A percentile compares a stretch with the other conserved stretches of the same genome.
phyloP scores from a whole-genome alignment of 2,888 invertebrate species.

The Dolichopus griseipennis region DNA sequence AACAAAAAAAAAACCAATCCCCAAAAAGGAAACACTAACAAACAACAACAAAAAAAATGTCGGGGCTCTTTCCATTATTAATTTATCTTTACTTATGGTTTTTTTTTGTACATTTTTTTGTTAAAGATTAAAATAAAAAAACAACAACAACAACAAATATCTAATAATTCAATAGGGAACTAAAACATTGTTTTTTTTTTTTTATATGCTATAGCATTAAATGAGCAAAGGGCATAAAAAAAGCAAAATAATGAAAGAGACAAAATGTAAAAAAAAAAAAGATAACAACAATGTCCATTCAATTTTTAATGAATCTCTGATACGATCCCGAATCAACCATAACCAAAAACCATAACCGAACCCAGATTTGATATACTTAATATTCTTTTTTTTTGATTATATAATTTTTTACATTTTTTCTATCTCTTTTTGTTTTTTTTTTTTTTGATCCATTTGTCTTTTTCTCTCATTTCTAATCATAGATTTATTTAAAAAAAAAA shows the following conservation, averaged over 20 bases:
- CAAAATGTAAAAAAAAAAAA: background rate
- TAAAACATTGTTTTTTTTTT: no score
- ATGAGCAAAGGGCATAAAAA: background rate
- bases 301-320: background rate
- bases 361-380: background rate
- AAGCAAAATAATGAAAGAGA: background rate
- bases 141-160: no score
- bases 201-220: background rate
- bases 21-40: background rate
- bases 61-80: background rate
- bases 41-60: background rate
- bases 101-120: no score
- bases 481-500: no score
- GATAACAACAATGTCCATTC: slow-evolving; percentile 3
- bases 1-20: background rate
- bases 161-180: background rate
- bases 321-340: background rate
- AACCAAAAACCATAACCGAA: background rate
- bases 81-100: background rate
- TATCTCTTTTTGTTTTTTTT: no score
- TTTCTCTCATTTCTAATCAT: no score
- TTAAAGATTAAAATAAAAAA: no score
- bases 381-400: no score
- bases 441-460: no score
- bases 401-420: no score